A percentile compares a stretch with the other conserved stretches of the same genome.
Evolutionary conservation across 2,888 invertebrate species (phyloP).

Genomic region (Serrognathus titanus): DNA sequence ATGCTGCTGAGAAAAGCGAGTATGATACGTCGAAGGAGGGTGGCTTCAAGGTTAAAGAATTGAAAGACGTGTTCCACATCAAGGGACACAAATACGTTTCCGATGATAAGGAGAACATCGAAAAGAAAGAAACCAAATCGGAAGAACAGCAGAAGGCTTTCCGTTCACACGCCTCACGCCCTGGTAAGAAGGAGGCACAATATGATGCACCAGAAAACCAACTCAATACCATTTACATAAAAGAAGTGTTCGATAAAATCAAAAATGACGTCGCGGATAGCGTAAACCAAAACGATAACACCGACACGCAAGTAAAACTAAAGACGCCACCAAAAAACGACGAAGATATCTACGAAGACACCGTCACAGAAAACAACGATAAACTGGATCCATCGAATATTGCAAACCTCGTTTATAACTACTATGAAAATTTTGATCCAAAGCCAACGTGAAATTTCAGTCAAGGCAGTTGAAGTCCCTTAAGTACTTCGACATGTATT

Average conservation of each 20-base stretch:
- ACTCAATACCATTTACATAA: not conserved
- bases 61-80: slow-evolving; percentile 26
- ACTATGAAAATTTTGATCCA: slow-evolving; percentile 18
- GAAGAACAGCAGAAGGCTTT: not conserved
- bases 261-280: slow-evolving; percentile 3
- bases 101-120: slow-evolving; percentile 3
- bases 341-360: slow-evolving; percentile 1
- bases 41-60: slow-evolving; percentile 24
- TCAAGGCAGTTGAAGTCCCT: slow-evolving; percentile 7
- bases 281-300: too few species aligned
- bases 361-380: slow-evolving; percentile 1
- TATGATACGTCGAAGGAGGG: slow-evolving; percentile 11
- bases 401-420: slow-evolving; percentile 9
- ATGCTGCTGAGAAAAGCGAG: not conserved
- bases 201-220: not conserved
- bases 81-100: not conserved
- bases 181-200: not conserved
- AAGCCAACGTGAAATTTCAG: not conserved
- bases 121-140: not conserved
- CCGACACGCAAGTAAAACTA: not conserved
- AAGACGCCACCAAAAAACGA: not conserved
- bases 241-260: slow-evolving; percentile 3
- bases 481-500: not conserved
- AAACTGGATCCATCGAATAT: slow-evolving; percentile 10
- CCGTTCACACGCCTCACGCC: too few species aligned